A percentile compares a stretch with the other conserved stretches of the same genome.
These are phyloP conservation scores for Myodes glareolus DNA, from an alignment of 2,113 vertebrate genomes.

Conservation along the genomic window DNA sequence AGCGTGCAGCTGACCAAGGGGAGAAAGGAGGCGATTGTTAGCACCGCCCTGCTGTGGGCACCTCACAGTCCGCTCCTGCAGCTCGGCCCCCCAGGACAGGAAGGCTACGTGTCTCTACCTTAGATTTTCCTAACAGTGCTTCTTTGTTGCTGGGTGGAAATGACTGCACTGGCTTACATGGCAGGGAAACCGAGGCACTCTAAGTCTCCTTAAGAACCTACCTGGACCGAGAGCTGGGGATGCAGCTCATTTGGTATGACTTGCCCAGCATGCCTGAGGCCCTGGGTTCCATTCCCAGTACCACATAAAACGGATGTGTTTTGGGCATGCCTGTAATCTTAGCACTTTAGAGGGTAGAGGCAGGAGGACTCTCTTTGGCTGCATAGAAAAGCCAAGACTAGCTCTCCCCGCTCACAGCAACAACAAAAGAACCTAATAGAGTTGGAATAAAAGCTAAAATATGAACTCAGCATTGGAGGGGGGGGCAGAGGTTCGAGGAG, in stretches of 20 bases:
- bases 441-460: slow-evolving; percentile 8
- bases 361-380: neutral
- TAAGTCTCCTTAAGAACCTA: slow-evolving; percentile 8
- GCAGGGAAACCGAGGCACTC: neutral
- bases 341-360: neutral
- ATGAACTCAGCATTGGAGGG: neutral
- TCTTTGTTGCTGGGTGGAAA: neutral
- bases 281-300: neutral
- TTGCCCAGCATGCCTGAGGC: neutral
- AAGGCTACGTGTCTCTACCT: neutral
- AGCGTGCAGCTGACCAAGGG: slow-evolving; percentile 89
- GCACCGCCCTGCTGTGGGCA: neutral
- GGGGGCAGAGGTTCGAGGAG: too few relatives aligned
- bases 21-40: neutral
- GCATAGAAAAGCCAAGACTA: neutral
- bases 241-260: neutral
- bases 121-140: neutral
- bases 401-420: neutral
- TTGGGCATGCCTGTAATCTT: neutral
- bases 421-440: neutral
- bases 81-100: neutral
- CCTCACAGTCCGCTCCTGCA: neutral
- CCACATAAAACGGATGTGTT: neutral
- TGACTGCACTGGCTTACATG: neutral
- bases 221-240: neutral